Percentiles rank a stretch among this genome's conserved stretches.
Evolutionary conservation across 2,113 vertebrate genomes (phyloP).

Genomic region (Heterocephalus glaber): DNA sequence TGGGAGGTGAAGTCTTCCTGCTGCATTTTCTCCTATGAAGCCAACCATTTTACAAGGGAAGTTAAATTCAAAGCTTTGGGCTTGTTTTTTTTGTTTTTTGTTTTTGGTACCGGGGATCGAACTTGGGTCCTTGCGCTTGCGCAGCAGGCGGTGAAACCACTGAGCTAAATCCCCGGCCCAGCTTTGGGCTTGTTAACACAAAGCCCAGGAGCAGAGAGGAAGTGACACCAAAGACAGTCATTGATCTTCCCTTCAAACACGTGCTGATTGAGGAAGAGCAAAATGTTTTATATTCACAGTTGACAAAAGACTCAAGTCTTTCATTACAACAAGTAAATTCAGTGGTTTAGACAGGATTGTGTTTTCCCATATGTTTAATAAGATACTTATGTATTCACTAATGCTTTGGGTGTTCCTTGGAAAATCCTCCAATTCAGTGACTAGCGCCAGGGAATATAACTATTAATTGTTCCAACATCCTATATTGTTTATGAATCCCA

Average conservation of each 20-base stretch:
- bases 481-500: background rate
- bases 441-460: background rate
- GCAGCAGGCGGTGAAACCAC: no score
- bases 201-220: background rate
- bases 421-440: background rate
- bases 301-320: background rate
- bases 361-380: background rate
- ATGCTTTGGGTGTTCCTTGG: background rate
- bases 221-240: background rate
- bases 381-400: background rate
- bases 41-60: no score
- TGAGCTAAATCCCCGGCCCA: no score
- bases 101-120: no score
- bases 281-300: background rate
- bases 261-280: background rate
- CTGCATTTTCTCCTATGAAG: background rate
- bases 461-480: background rate
- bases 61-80: background rate
- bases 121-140: no score
- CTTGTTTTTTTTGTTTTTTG: no score
- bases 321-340: background rate
- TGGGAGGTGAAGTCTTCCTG: background rate
- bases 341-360: background rate
- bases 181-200: background rate
- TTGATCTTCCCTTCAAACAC: background rate